These are phyloP conservation scores for Arctopsyche grandis DNA, from an alignment of 1,140 invertebrate genomes.

Conservation along the genomic window DNA sequence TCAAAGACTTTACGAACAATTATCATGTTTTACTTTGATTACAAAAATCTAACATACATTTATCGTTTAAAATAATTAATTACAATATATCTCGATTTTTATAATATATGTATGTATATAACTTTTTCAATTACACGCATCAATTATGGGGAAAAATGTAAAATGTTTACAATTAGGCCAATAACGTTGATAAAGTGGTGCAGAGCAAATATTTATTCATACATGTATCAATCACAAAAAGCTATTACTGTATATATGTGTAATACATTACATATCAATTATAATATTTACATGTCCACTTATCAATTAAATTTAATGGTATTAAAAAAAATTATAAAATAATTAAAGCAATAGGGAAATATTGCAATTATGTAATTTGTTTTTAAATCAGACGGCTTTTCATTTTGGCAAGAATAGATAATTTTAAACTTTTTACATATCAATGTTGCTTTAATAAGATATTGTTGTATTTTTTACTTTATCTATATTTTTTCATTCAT, in stretches of 20 bases:
- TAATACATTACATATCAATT: background rate
- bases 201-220: background rate
- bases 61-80: slow-evolving; percentile 21
- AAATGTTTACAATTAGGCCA: slow-evolving; percentile 4
- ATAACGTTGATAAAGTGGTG: background rate
- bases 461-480: too few species aligned
- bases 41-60: background rate
- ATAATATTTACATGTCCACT: slow-evolving; percentile 15
- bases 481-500: too few species aligned
- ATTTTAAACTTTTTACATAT: too few species aligned
- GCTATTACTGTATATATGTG: slow-evolving; percentile 1
- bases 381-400: too few species aligned
- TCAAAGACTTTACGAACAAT: too few species aligned
- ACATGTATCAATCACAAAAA: slow-evolving; percentile 7
- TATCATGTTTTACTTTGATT: too few species aligned
- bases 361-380: too few species aligned
- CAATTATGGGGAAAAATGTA: slow-evolving; percentile 8
- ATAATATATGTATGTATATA: too few species aligned
- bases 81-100: background rate
- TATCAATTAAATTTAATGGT: background rate
- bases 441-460: too few species aligned
- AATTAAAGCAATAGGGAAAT: too few species aligned
- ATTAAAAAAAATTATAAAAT: background rate
- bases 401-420: too few species aligned
- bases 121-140: background rate